These are phyloP conservation scores for Sinocyclocheilus grahami DNA, from an alignment of 2,113 vertebrate species.

Conservation along the genomic window DNA sequence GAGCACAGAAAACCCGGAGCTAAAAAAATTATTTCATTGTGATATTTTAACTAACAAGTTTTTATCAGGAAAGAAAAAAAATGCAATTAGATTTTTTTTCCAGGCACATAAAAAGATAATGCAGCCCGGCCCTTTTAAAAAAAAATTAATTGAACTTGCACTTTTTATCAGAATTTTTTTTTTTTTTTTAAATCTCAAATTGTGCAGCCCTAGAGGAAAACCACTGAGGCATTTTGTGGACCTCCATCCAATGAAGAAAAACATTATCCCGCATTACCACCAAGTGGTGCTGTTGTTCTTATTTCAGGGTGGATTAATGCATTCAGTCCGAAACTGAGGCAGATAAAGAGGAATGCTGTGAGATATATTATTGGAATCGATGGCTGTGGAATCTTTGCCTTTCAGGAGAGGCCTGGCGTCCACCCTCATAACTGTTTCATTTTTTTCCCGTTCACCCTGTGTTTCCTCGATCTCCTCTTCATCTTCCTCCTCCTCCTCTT, in stretches of 20 bases:
- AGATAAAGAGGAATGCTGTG: constrained; percentile 77
- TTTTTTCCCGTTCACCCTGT: constrained; percentile 59
- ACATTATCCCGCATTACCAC: constrained; percentile 42
- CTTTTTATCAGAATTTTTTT: too few relatives aligned
- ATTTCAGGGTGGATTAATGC: constrained; percentile 64
- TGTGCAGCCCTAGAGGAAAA: not conserved
- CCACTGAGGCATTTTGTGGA: not conserved
- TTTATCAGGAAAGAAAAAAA: not conserved
- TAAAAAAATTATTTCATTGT: not conserved
- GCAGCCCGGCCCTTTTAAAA: too few relatives aligned
- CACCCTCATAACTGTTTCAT: constrained; percentile 48
- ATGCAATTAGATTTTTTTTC: not conserved
- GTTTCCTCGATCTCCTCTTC: constrained; percentile 53
- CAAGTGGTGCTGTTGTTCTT: constrained; percentile 56
- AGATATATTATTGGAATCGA: constrained; percentile 45
- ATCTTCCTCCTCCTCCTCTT: constrained; percentile 53
- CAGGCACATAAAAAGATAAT: not conserved
- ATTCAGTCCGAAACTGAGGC: constrained; percentile 84
- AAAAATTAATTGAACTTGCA: too few relatives aligned
- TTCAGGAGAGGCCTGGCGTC: constrained; percentile 64
- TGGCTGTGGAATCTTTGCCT: not conserved
- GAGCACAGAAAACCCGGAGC: not conserved
- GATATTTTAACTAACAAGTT: not conserved
- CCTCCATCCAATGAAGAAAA: not conserved
- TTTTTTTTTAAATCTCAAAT: too few relatives aligned